A percentile compares a stretch with the other conserved stretches of the same genome.
phyloP scores from a whole-genome alignment of 2,888 invertebrate species.

The Chrysina gloriosa region DNA sequence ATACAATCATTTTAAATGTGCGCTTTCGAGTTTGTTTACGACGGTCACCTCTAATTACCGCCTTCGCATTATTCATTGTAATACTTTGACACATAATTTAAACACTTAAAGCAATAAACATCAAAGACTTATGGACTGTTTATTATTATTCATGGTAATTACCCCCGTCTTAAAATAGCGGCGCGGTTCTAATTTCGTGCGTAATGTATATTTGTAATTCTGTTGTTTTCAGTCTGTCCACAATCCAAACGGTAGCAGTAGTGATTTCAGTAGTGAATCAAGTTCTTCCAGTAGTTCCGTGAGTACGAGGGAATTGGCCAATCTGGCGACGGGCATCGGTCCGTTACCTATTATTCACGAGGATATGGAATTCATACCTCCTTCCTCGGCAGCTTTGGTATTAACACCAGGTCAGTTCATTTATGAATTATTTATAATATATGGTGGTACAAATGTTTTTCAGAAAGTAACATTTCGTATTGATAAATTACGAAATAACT shows the following conservation, averaged over 20 bases:
- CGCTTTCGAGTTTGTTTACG: background rate
- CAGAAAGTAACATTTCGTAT: too few relatives aligned
- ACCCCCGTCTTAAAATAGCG: conserved; percentile 21
- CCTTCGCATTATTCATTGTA: background rate
- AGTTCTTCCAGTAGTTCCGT: conserved; percentile 61
- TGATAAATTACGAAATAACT: too few relatives aligned
- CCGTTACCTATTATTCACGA: conserved; percentile 87
- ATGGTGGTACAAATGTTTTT: too few relatives aligned
- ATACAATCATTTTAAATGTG: background rate
- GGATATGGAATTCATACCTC: conserved; percentile 77
- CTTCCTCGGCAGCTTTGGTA: conserved; percentile 54
- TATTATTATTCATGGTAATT: conserved; percentile 27
- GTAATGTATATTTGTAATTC: conserved; percentile 11
- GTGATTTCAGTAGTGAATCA: conserved; percentile 59
- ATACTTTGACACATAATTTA: conserved; percentile 12
- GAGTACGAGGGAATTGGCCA: conserved; percentile 60
- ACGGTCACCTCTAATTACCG: background rate
- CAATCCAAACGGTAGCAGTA: conserved; percentile 55
- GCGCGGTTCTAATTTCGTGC: conserved; percentile 5
- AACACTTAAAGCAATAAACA: conserved; percentile 17
- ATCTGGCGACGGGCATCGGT: conserved; percentile 60
- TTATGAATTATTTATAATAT: background rate
- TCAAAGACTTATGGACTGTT: conserved; percentile 22
- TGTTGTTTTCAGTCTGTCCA: conserved; percentile 56
- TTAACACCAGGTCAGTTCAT: conserved; percentile 60